Percentiles rank a stretch among this genome's conserved stretches.
phyloP scores from a whole-genome alignment of 2,113 vertebrate genomes.

The Tursiops truncatus region DNA sequence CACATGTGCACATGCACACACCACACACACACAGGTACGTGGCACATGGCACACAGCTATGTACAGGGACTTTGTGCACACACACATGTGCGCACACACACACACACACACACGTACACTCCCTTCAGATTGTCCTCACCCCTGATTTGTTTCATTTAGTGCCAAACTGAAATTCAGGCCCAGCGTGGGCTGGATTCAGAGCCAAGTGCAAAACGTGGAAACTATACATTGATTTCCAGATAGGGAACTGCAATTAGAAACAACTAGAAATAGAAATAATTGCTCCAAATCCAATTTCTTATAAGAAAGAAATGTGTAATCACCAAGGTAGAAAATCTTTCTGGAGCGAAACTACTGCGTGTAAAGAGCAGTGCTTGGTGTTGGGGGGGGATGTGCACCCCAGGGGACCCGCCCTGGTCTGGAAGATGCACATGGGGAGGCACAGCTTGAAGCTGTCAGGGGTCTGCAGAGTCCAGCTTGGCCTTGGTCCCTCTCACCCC shows the following conservation, averaged over 20 bases:
- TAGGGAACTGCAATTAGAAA: neutral
- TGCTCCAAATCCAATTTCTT: neutral
- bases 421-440: fast-evolving
- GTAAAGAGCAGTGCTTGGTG: fast-evolving
- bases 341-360: fast-evolving
- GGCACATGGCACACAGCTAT: neutral
- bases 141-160: neutral
- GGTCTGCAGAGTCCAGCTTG: neutral
- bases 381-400: fast-evolving
- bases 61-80: neutral
- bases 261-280: neutral
- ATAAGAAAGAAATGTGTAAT: neutral
- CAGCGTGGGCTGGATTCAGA: neutral
- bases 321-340: neutral
- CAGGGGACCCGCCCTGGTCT: fast-evolving
- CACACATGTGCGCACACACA: fast-evolving
- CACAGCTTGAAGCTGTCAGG: fast-evolving
- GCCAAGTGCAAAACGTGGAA: neutral
- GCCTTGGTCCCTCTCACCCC: neutral
- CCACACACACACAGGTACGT: too few relatives aligned
- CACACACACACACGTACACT: too few relatives aligned
- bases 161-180: neutral
- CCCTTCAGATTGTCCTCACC: neutral
- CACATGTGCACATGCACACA: fast-evolving
- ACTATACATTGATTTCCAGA: neutral